Evolutionary conservation across 2,113 vertebrate species (phyloP), one percentile per base, ranked within the genome.

Genomic region (Rhea pennata): DNA sequence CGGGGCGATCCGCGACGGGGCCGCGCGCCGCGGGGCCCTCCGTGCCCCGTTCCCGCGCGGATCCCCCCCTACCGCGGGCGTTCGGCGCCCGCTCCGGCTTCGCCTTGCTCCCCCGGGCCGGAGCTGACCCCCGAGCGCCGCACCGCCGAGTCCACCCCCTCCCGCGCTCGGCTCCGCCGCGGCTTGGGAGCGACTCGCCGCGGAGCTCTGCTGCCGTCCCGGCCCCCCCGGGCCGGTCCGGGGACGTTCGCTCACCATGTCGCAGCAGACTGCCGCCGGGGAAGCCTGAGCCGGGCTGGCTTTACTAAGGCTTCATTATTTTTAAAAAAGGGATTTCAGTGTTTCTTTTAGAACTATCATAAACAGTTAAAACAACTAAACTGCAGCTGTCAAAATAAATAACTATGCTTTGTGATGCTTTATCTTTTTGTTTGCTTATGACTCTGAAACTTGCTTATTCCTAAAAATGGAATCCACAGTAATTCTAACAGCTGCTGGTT

Each of bases 331-430:
- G 5, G 39, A n/a, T 79, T 62, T 86, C 7, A 12, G 76, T 36
- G 56, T 75, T 79, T 64, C 81, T 62, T 71, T 89, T 64, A 22
- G 33, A 67, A 19, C 33, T 33, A 4, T 59, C 73, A 26, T 8
- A 80, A 93, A 39, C 65, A 89, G 88, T 95, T 76, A 76, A 89
- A 95, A 2, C 72, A 66, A 42, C 48, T 6, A 21, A 76, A 72
- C 58, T 2, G 1, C 95, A 95, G 95, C 95, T 96, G 93, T 96
- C 91, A 87, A 95, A 95, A 95, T 93, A 96, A 95, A 94, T 84
- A 93, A 39, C 86, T 31, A 65, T 72, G 54, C 82, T 72, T 93
- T 91, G 81, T 75, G 81, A 20, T 40, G 69, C 84, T 67, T 19
- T 79, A 36, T 83, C 72, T 58, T 58, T 72, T 62, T 89, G 82